Percentiles rank a stretch among this genome's conserved stretches.
Conservation (phyloP, 1,140 invertebrate genomes). For the Drosophila sulfurigaster region DNA sequence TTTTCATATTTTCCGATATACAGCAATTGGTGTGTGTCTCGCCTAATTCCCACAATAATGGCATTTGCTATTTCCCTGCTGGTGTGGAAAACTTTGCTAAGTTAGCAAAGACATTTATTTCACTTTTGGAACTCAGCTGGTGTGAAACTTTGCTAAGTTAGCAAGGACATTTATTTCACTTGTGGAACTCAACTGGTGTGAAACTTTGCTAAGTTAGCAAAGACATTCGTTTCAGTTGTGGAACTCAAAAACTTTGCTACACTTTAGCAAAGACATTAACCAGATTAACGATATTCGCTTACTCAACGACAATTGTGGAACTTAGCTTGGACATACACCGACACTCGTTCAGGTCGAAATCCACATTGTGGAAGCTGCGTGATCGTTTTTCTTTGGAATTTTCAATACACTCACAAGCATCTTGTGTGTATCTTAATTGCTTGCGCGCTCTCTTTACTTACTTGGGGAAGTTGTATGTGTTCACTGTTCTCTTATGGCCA, state of each 20-base stretch:
- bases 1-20: no score
- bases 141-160: conserved; percentile 1
- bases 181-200: neutral
- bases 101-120: neutral
- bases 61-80: no score
- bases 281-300: neutral
- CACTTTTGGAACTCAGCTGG: neutral
- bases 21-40: neutral
- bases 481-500: neutral
- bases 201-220: conserved; percentile 3
- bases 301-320: neutral
- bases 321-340: neutral
- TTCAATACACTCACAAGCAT: neutral
- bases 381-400: conserved; percentile 11
- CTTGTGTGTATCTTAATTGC: conserved; percentile 15
- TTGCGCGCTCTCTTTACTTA: neutral
- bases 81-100: neutral
- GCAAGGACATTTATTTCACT: neutral
- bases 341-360: neutral
- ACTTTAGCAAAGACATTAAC: conserved; percentile 4
- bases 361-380: conserved; percentile 56
- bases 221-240: neutral
- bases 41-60: neutral
- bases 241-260: neutral
- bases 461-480: conserved; percentile 1